phyloP scores from a whole-genome alignment of 1,140 invertebrate genomes.

The Gonioctena quinquepunctata region DNA sequence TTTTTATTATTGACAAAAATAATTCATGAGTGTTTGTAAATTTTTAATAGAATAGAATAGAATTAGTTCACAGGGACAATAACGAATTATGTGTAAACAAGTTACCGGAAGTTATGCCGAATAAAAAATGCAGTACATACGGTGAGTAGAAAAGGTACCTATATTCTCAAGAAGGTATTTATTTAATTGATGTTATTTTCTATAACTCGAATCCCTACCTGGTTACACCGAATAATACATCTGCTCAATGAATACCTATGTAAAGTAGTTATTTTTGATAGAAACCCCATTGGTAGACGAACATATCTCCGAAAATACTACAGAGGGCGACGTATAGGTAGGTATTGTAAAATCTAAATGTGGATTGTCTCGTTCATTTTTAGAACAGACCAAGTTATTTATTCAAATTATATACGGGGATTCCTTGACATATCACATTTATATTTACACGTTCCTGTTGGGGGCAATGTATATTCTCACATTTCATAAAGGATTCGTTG shows the following conservation, averaged over 20 bases:
- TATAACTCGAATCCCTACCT: too few species aligned
- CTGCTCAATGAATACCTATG: not conserved
- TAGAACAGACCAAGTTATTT: too few species aligned
- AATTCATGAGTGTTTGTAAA: not conserved
- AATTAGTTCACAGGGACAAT: not conserved
- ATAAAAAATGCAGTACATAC: not conserved
- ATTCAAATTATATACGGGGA: too few species aligned
- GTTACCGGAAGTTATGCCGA: not conserved
- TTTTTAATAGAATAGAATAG: not conserved
- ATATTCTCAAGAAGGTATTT: too few species aligned
- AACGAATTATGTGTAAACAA: not conserved
- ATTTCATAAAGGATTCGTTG: too few species aligned
- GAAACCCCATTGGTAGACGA: not conserved
- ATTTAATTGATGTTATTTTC: too few species aligned
- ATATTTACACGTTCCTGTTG: too few species aligned
- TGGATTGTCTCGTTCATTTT: too few species aligned
- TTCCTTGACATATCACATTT: too few species aligned
- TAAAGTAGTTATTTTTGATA: not conserved
- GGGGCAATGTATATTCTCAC: too few species aligned
- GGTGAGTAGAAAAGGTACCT: not conserved
- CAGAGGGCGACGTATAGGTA: not conserved
- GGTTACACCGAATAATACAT: too few species aligned
- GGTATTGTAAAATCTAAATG: too few species aligned
- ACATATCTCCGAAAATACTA: not conserved
- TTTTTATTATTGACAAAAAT: not conserved